These are phyloP conservation scores for Intellagama lesueurii DNA, from an alignment of 2,797 vertebrate genomes.

Conservation along the genomic window DNA sequence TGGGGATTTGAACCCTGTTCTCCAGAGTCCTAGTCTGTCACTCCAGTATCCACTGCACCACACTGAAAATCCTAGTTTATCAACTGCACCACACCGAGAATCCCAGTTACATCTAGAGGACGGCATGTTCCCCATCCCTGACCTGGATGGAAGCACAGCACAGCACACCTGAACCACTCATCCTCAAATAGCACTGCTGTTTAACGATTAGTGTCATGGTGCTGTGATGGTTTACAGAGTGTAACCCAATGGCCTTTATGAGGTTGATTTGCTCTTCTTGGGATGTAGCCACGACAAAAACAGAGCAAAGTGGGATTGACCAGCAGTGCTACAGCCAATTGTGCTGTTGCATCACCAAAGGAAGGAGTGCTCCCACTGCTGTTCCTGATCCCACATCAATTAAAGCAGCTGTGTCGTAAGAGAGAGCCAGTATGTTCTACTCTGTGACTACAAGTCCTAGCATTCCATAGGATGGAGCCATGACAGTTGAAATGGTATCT, in stretches of 20 bases:
- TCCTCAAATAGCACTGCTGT: neutral
- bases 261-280: neutral
- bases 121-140: too few relatives aligned
- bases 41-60: too few relatives aligned
- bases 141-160: neutral
- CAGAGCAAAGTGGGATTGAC: neutral
- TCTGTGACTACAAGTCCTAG: too few relatives aligned
- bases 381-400: neutral
- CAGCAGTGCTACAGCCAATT: too few relatives aligned
- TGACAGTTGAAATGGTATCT: too few relatives aligned
- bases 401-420: neutral
- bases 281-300: neutral
- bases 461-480: too few relatives aligned
- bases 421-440: too few relatives aligned
- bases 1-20: too few relatives aligned
- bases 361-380: neutral
- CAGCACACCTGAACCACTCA: neutral
- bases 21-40: too few relatives aligned
- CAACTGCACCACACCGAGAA: too few relatives aligned
- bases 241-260: neutral
- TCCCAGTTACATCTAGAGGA: too few relatives aligned
- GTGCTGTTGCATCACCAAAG: neutral
- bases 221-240: neutral
- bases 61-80: too few relatives aligned
- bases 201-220: neutral